Conservation (phyloP, 64 coral and sea anemone species). For the Montipora capricornis region DNA sequence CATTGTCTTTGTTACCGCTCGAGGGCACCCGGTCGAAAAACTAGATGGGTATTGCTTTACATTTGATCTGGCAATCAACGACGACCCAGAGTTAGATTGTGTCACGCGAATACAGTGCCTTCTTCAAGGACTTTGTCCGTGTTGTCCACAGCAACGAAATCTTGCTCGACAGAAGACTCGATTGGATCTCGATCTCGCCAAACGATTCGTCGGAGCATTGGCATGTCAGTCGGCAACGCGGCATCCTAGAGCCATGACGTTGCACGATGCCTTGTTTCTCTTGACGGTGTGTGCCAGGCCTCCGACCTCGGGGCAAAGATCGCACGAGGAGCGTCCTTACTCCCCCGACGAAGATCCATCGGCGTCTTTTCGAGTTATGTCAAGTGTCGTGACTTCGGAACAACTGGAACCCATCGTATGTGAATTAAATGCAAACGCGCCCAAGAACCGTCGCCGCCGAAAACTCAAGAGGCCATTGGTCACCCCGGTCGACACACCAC, state of each 20-base stretch:
- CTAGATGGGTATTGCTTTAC: not conserved
- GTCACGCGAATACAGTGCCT: not conserved
- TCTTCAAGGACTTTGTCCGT: not conserved
- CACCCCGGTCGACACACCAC: no score
- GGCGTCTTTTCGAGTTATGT: no score
- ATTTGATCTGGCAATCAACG: not conserved
- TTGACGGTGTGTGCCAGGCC: not conserved
- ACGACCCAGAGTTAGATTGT: not conserved
- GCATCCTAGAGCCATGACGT: not conserved
- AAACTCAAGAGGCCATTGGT: no score
- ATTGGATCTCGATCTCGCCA: not conserved
- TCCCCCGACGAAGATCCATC: no score
- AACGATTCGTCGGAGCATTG: not conserved
- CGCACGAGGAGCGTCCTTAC: no score
- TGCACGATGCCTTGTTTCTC: not conserved
- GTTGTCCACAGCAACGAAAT: not conserved
- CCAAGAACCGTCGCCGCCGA: no score
- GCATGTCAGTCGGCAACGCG: not conserved
- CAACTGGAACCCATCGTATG: no score
- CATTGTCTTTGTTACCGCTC: not conserved
- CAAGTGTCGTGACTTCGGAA: no score
- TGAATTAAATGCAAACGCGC: no score
- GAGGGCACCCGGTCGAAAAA: not conserved
- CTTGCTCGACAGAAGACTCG: not conserved
- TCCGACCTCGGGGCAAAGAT: not conserved